phyloP scores from a whole-genome alignment of 1,140 invertebrate genomes.

The Plectus sambesii region DNA sequence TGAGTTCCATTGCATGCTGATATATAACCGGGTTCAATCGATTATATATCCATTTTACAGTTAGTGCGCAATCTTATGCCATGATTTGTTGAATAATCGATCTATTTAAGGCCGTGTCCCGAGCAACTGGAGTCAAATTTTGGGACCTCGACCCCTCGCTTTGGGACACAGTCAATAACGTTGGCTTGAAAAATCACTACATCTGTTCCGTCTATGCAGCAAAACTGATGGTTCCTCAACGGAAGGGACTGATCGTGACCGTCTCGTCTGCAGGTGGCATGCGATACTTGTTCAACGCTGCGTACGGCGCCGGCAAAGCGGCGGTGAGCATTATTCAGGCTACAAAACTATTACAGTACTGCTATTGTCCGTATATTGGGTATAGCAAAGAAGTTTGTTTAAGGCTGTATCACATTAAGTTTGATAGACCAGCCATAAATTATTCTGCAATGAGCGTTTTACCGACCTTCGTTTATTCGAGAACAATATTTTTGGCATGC shows the following conservation, averaged over 20 bases:
- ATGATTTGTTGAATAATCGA: slow-evolving; percentile 1
- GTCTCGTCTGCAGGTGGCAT: slow-evolving; percentile 48
- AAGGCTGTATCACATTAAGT: neutral
- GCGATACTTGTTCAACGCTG: slow-evolving; percentile 46
- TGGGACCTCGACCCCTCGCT: slow-evolving; percentile 38
- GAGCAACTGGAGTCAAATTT: slow-evolving; percentile 33
- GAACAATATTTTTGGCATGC: too few relatives aligned
- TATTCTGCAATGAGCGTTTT: slow-evolving; percentile 3
- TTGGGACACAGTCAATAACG: slow-evolving; percentile 21
- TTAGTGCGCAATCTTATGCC: slow-evolving; percentile 8
- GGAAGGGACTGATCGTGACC: slow-evolving; percentile 46
- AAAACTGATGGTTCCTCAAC: slow-evolving; percentile 20
- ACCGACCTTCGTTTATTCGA: slow-evolving; percentile 46
- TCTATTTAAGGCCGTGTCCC: slow-evolving; percentile 20
- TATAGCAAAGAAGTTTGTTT: neutral
- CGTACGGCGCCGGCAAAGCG: slow-evolving; percentile 49
- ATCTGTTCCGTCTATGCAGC: slow-evolving; percentile 19
- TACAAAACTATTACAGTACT: neutral
- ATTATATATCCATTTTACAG: slow-evolving; percentile 4
- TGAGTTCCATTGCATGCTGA: too few relatives aligned
- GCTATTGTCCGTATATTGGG: too few relatives aligned
- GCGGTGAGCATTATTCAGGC: slow-evolving; percentile 42
- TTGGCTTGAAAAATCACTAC: slow-evolving; percentile 22
- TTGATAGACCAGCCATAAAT: neutral
- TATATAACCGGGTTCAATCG: slow-evolving; percentile 5